These are phyloP conservation scores for Epinephelus cyanopodus DNA, from an alignment of 2,113 vertebrate species.

Conservation along the genomic window DNA sequence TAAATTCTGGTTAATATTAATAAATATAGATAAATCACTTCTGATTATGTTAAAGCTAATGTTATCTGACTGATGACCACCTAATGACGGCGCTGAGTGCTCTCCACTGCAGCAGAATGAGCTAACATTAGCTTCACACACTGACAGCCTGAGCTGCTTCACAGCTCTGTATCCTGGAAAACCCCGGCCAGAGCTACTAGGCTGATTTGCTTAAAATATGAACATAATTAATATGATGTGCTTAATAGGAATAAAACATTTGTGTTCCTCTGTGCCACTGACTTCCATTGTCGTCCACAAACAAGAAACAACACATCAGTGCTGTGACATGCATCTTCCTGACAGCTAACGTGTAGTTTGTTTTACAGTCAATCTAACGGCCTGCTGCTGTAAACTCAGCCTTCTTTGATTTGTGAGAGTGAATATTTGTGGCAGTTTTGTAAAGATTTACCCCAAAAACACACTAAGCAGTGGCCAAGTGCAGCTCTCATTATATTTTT, in stretches of 20 bases:
- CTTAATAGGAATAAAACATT: neutral
- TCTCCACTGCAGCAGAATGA: neutral
- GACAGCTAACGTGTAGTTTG: neutral
- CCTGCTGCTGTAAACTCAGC: neutral
- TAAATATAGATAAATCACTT: constrained; percentile 1
- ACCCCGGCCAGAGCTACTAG: neutral
- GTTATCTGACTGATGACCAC: constrained; percentile 2
- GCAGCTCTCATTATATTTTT: too few species aligned
- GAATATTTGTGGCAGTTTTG: too few species aligned
- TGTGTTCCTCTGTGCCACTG: neutral
- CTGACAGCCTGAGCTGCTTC: neutral
- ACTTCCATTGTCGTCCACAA: neutral
- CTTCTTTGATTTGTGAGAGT: too few species aligned
- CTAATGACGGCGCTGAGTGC: neutral
- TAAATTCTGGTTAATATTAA: neutral
- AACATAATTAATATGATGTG: neutral
- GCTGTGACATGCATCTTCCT: neutral
- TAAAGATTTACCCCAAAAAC: too few species aligned
- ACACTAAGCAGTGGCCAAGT: too few species aligned
- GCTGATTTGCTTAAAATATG: neutral
- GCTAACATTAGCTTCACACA: neutral
- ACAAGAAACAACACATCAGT: neutral
- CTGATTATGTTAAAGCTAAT: neutral
- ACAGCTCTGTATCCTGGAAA: neutral
- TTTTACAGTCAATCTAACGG: neutral